These are phyloP conservation scores for Anastatus disparis DNA, from an alignment of 1,140 invertebrate species.

Conservation along the genomic window DNA sequence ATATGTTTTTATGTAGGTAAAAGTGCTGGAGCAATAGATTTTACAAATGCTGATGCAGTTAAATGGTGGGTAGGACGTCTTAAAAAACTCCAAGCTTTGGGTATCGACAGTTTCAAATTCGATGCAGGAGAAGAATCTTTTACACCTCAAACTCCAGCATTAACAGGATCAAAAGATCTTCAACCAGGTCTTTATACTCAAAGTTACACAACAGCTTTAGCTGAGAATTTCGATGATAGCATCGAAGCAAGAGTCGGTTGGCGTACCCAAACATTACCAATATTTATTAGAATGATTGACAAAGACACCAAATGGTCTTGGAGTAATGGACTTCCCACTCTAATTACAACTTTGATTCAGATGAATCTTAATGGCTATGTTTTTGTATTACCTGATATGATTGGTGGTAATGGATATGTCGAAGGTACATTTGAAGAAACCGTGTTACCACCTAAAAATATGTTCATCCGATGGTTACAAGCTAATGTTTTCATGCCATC, in stretches of 20 bases:
- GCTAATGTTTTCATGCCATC: conserved; percentile 87
- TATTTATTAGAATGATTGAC: conserved; percentile 91
- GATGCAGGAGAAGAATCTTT: conserved; percentile 86
- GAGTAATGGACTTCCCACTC: conserved; percentile 80
- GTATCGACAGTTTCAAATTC: conserved; percentile 91
- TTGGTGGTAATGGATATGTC: conserved; percentile 87
- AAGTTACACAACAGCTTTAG: conserved; percentile 74
- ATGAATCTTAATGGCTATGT: conserved; percentile 88
- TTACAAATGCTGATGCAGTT: conserved; percentile 79
- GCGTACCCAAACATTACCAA: conserved; percentile 78
- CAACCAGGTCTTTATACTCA: conserved; percentile 73
- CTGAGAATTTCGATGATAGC: conserved; percentile 71
- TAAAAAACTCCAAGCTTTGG: conserved; percentile 68
- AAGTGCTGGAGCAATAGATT: conserved; percentile 74
- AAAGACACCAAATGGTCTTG: conserved; percentile 84
- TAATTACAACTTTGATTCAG: conserved; percentile 83
- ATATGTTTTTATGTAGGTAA: conserved; percentile 45
- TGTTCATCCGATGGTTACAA: conserved; percentile 93
- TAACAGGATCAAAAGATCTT: conserved; percentile 62
- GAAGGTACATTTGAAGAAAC: conserved; percentile 61
- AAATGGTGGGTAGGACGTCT: conserved; percentile 80
- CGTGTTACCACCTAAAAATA: conserved; percentile 74
- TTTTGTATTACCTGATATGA: conserved; percentile 89
- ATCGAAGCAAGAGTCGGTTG: conserved; percentile 78
- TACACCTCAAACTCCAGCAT: conserved; percentile 68